Conservation (phyloP, 2,113 vertebrate genomes). For the Chrysemys picta region DNA sequence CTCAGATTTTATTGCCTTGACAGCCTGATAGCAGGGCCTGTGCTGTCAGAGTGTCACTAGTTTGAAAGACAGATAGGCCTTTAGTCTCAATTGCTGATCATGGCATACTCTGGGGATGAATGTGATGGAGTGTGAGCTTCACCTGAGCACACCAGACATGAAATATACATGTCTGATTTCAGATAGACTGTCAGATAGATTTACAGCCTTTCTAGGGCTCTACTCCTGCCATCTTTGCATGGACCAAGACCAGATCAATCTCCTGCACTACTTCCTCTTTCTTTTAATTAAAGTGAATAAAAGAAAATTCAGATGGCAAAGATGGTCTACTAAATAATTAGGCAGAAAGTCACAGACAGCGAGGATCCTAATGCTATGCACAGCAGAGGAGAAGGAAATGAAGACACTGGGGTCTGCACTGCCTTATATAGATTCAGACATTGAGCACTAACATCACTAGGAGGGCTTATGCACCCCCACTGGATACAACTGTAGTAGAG, state of each 20-base stretch:
- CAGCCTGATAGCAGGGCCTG: too few relatives aligned
- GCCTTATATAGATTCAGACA: accelerated
- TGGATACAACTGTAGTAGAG: accelerated
- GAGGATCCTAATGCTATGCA: not conserved
- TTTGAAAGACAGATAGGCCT: too few relatives aligned
- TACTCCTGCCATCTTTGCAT: not conserved
- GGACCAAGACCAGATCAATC: not conserved
- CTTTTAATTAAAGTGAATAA: not conserved
- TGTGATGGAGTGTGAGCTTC: not conserved
- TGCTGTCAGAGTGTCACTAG: too few relatives aligned
- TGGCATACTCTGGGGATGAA: not conserved
- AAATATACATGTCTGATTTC: not conserved
- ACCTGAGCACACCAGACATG: not conserved
- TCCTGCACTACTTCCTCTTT: not conserved
- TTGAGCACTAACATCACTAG: accelerated
- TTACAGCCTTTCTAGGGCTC: not conserved
- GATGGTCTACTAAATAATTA: not conserved
- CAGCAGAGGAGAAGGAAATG: not conserved
- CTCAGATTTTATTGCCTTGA: too few relatives aligned
- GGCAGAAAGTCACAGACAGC: not conserved
- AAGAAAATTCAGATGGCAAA: not conserved
- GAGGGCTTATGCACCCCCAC: not conserved
- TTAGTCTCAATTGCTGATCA: not conserved
- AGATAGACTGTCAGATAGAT: not conserved
- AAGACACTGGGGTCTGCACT: not conserved